These are phyloP conservation scores for Leucoraja ocellata DNA, from an alignment of 2,797 vertebrate genomes.

Conservation along the genomic window DNA sequence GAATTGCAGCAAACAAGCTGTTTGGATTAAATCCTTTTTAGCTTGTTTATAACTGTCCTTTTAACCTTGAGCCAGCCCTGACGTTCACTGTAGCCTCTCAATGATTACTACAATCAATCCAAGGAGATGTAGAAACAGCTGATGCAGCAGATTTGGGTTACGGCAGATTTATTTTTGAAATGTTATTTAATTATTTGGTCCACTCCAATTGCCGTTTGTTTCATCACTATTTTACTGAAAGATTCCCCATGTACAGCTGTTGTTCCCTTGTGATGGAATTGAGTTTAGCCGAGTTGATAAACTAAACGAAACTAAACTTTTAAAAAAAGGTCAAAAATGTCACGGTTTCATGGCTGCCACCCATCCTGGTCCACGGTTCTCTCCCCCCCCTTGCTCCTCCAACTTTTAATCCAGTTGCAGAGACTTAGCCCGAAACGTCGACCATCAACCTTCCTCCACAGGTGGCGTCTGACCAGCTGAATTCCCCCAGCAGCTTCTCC, in stretches of 20 bases:
- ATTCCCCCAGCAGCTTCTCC: too few relatives aligned
- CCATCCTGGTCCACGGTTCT: too few relatives aligned
- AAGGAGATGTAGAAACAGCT: not conserved
- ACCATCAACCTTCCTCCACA: too few relatives aligned
- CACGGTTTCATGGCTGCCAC: too few relatives aligned
- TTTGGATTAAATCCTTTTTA: conserved; percentile 1
- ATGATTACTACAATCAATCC: not conserved
- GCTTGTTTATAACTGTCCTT: not conserved
- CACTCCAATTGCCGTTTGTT: not conserved
- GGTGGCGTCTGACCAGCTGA: too few relatives aligned
- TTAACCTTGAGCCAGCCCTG: conserved; percentile 10
- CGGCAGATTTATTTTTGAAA: not conserved
- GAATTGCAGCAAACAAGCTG: not conserved
- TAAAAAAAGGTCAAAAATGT: not conserved
- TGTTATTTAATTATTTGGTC: not conserved
- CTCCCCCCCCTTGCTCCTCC: too few relatives aligned
- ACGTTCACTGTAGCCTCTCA: not conserved
- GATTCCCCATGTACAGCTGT: not conserved
- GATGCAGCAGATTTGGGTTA: not conserved
- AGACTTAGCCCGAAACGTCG: too few relatives aligned
- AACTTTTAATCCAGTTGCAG: too few relatives aligned
- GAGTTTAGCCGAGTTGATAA: not conserved
- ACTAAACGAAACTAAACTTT: too few relatives aligned
- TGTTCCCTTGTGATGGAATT: too few relatives aligned
- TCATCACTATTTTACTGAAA: not conserved